These are phyloP conservation scores for Agrochola lota DNA, from an alignment of 2,888 invertebrate species.

Conservation along the genomic window DNA sequence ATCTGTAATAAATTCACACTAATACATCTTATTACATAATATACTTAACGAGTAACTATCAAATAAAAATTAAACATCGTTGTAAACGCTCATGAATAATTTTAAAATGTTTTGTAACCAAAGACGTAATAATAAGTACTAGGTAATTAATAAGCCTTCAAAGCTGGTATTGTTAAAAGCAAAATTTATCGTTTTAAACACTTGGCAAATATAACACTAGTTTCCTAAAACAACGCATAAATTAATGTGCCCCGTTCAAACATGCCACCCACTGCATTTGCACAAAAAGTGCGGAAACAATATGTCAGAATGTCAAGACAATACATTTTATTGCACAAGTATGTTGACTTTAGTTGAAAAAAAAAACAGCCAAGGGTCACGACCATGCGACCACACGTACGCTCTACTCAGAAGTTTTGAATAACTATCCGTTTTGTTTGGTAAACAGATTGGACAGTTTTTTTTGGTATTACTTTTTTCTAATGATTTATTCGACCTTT, in stretches of 20 bases:
- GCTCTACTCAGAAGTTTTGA: constrained; percentile 62
- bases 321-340: constrained; percentile 71
- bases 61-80: constrained; percentile 42
- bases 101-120: constrained; percentile 24
- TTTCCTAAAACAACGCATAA: constrained; percentile 53
- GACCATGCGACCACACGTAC: constrained; percentile 80
- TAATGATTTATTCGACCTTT: not conserved
- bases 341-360: constrained; percentile 80
- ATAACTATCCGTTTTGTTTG: constrained; percentile 59
- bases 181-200: constrained; percentile 35
- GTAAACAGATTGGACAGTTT: constrained; percentile 37
- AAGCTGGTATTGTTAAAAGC: constrained; percentile 29
- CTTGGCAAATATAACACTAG: constrained; percentile 49
- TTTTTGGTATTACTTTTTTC: not conserved
- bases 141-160: constrained; percentile 14
- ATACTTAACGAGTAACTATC: constrained; percentile 21
- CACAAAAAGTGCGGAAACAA: constrained; percentile 66
- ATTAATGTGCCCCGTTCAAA: constrained; percentile 47
- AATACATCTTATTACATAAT: constrained; percentile 12
- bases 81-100: constrained; percentile 18
- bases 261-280: constrained; percentile 59
- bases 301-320: constrained; percentile 71
- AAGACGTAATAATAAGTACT: not conserved
- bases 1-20: constrained; percentile 45
- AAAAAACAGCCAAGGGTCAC: constrained; percentile 70